Evolutionary conservation across 1,140 invertebrate genomes (phyloP).

Genomic region (Microplitis mediator): DNA sequence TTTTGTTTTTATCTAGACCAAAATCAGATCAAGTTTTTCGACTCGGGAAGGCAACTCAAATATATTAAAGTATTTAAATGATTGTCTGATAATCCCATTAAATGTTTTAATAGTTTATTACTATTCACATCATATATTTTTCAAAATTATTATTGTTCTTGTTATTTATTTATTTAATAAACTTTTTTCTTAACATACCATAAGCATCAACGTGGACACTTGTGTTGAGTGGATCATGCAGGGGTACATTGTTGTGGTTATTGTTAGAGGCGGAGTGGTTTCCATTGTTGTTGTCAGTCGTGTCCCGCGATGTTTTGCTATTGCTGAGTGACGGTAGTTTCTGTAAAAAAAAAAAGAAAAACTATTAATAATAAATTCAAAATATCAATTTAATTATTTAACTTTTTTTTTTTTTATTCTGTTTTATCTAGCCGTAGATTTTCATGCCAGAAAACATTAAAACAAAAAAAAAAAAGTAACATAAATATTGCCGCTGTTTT

Average conservation of each 20-base stretch:
- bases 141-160: background rate
- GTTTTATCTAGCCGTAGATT: background rate
- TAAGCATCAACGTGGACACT: slow-evolving; percentile 42
- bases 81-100: too few relatives aligned
- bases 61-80: too few relatives aligned
- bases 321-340: slow-evolving; percentile 55
- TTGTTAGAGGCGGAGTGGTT: slow-evolving; percentile 57
- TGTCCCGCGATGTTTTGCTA: slow-evolving; percentile 54
- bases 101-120: too few relatives aligned
- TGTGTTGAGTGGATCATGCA: slow-evolving; percentile 52
- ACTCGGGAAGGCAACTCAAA: too few relatives aligned
- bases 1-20: too few relatives aligned
- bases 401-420: background rate
- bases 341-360: slow-evolving; percentile 44
- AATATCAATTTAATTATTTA: background rate
- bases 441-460: background rate
- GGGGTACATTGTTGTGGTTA: slow-evolving; percentile 52
- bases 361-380: background rate
- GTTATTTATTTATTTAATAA: background rate
- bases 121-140: too few relatives aligned
- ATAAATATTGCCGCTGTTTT: background rate
- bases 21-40: too few relatives aligned
- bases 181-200: slow-evolving; percentile 34
- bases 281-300: slow-evolving; percentile 58
- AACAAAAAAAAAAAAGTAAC: background rate